Conservation (phyloP, 2,797 vertebrate species). For the Phoeniculus purpureus region DNA sequence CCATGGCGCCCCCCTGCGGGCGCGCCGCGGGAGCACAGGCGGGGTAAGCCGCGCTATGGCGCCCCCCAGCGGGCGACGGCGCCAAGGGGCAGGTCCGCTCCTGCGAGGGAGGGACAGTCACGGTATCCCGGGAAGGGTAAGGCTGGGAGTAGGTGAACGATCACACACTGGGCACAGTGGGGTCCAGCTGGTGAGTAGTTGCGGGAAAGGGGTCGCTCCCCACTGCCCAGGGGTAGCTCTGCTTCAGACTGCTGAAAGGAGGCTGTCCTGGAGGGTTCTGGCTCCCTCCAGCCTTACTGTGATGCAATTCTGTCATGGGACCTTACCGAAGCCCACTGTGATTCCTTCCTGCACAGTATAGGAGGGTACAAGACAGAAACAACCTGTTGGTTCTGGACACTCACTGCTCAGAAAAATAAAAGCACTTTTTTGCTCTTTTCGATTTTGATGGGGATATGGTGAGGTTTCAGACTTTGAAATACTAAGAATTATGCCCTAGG, state of each 20-base stretch:
- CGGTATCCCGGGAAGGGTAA: neutral
- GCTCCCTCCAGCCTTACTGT: fast-evolving
- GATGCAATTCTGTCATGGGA: fast-evolving
- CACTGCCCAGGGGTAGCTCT: fast-evolving
- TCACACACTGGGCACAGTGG: neutral
- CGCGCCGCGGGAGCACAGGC: too few species aligned
- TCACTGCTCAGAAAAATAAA: neutral
- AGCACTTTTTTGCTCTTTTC: neutral
- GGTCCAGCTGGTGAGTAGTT: neutral
- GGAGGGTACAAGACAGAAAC: fast-evolving
- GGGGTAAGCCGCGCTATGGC: too few species aligned
- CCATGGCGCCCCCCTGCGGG: neutral
- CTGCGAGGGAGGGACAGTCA: too few species aligned
- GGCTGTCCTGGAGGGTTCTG: neutral
- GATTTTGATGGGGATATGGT: neutral
- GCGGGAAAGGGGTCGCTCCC: neutral
- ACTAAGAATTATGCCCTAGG: neutral
- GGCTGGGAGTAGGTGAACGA: neutral
- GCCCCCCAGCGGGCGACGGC: too few species aligned
- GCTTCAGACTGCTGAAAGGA: neutral
- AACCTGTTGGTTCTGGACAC: neutral
- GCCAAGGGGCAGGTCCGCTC: neutral
- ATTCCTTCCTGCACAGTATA: fast-evolving
- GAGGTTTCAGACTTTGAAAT: neutral
- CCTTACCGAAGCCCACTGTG: neutral